These are phyloP conservation scores for Ceratina japonica DNA, from an alignment of 1,140 invertebrate genomes.

Conservation along the genomic window DNA sequence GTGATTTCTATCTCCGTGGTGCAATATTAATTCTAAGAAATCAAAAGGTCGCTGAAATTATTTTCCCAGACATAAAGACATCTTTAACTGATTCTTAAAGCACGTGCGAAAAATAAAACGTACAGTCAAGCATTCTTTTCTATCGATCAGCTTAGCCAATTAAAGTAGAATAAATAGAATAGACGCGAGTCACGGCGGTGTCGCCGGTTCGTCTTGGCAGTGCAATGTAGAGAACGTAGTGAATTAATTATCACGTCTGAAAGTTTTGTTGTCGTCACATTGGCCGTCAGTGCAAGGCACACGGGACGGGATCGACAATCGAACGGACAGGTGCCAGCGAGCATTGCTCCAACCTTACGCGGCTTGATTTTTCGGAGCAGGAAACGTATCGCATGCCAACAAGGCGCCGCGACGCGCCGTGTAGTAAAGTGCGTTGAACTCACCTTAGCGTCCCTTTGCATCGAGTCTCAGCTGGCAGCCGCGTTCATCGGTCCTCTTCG, in stretches of 20 bases:
- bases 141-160: slow-evolving; percentile 20
- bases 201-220: not conserved
- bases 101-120: no score
- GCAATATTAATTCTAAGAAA: not conserved
- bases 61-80: no score
- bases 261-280: not conserved
- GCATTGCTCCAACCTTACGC: not conserved
- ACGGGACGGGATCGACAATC: slow-evolving; percentile 19
- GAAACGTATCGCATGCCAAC: slow-evolving; percentile 49
- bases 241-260: slow-evolving; percentile 24
- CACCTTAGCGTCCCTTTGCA: slow-evolving; percentile 61
- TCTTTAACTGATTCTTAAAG: no score
- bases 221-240: not conserved
- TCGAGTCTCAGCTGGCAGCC: slow-evolving; percentile 45
- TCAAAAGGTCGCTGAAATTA: not conserved
- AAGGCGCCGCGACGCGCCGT: not conserved
- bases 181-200: not conserved
- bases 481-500: slow-evolving; percentile 53
- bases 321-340: not conserved
- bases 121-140: not conserved
- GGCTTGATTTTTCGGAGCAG: slow-evolving; percentile 36
- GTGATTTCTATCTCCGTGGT: not conserved
- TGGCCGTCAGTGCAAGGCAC: not conserved
- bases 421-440: slow-evolving; percentile 56
- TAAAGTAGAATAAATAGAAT: slow-evolving; percentile 8